Evolutionary conservation across 2,888 invertebrate species (phyloP), one percentile per base, ranked within the genome.

Genomic region (Ctenicera cuprea): DNA sequence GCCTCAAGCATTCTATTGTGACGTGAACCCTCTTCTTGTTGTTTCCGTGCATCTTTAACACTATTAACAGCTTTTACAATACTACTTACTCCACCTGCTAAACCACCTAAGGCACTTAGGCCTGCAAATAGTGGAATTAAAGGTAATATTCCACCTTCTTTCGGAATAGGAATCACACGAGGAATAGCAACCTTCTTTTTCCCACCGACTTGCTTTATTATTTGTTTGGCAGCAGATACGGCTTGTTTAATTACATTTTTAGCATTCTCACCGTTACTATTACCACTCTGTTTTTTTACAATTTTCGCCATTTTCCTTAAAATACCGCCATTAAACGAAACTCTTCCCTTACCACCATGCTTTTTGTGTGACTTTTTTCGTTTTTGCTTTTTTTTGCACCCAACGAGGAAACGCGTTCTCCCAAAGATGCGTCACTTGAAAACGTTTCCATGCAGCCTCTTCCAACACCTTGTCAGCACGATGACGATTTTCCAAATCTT

Each of bases 41-140:
- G 64, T 22, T 70, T 48, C 54, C 77, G 71, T 4, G 78, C 80
- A 22, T 66, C 62, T 22, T 76, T 79, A 7, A 78, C 79, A 48
- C 75, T 70, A 26, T 78, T 81, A 9, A 80, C 76, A 37, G 80
- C 78, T 74, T 79, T 80, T 0, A 74, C 76, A 48, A 82, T 70
- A n/a, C 71, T 74, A 16, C 77, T 74, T 2, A 76, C 79, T n/a
- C 80, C 80, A 5, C 79, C 78, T 3, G 75, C 45, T 7, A 82
- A 37, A n/a, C 78, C 78, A 8, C 72, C 80, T 3, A 83, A 63
- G 3, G 79, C 82, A 0, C 81, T 78, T 48, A 83, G 79, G 5
- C 83, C 83, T 0, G 85, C 83, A 80, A 85, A 83, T 26, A 86
- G 77, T 1, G 84, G 84, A 41, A 85, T 76, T 38, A 85, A 68